Base-by-base conservation (phyloP, 1,140 invertebrate species). In the Listronotus oregonensis region DNA sequence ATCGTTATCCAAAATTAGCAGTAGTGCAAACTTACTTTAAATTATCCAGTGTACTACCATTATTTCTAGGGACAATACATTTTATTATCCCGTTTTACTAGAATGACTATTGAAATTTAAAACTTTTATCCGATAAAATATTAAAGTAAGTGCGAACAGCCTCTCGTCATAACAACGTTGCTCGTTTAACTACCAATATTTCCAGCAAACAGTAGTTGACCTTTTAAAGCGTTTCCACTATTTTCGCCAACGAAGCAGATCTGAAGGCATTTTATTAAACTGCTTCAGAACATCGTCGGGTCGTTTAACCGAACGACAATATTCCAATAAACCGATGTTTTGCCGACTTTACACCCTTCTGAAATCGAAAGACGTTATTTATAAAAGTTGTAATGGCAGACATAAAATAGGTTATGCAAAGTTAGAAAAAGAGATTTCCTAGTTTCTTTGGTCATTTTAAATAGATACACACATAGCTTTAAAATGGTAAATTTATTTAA, bases 291-390 rank as follows among this genome's bases (percentile, higher is more conserved):
- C 32, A 31, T 49, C 47, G 42, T 42, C 54, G 51, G 47, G 43
- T 64, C 42, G 51, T 65, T 43, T 32, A 46, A 40, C 46, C 43
- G 52, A 65, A 65, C 63, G 63, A 58, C 63, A 57, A 58, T 65
- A 65, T 65, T 64, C 63, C 63, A 65, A 65, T 65, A 65, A 65
- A 65, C 54, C 63, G 60, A 63, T 63, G 60, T 63, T 63, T 63
- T 63, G 60, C 60, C 49, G 63, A 65, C 63, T 65, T 65, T 65
- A 65, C 63, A 56, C 55, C 63, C 63, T 52, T 51, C 55, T 58
- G 44, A 65, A 66, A 66, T 66, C 58, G 34, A 31, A 49, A 54
- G 57, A 66, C 44, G 57, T 44, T 47, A 61, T 66, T 66, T 61
- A 60, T 66, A 34, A 42, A 43, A 14, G 52, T 42, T 18, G 52